Evolutionary conservation across 1,140 invertebrate species (phyloP), one percentile per base, ranked within the genome.

Genomic region (Drosophila nasuta): DNA sequence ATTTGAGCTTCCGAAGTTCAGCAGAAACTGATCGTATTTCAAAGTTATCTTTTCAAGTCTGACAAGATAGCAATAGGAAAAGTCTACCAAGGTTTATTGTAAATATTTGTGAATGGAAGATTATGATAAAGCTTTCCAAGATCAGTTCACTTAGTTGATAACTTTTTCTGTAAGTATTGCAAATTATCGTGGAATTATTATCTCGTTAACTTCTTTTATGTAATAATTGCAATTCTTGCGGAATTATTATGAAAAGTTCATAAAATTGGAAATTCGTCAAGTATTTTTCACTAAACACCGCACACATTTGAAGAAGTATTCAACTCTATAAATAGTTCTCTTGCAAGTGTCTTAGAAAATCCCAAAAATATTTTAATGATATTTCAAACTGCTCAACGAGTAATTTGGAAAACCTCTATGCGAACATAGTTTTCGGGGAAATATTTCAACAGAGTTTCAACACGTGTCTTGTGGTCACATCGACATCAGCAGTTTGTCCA

Each of bases 381-480:
- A 25, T 49, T 51, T 52, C 25, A 38, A 56, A 17, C 13, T 41
- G 15, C 33, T 54, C 51, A 35, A 0, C 28, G 13, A 25, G 13
- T 1, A 20, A 57, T 38, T 57, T 57, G 15, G 54, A 57, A 41
- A 57, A 38, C 20, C 20, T 20, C 20, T 25, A 20, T 20, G 20
- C 20, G 20, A 20, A 25, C 20, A 25, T 4, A 25, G 30, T 57
- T 33, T 38, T 54, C 5, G 13, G 11, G 15, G 10, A 56, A 56
- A 56, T n/a, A 70, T 56, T 65, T 25, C 62, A 49, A 30, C 51
- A 38, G 3, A 35, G 35, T 73, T 60, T 62, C 17, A 25, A 51
- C 54, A 68, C 58, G 41, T 75, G 57, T 62, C 28, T 41, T 49
- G 62, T 17, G 52, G 77, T 68, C 60, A 51, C 51, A 35, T 57